phyloP scores from a whole-genome alignment of 2,888 invertebrate species.

The Idaea dimidiata region DNA sequence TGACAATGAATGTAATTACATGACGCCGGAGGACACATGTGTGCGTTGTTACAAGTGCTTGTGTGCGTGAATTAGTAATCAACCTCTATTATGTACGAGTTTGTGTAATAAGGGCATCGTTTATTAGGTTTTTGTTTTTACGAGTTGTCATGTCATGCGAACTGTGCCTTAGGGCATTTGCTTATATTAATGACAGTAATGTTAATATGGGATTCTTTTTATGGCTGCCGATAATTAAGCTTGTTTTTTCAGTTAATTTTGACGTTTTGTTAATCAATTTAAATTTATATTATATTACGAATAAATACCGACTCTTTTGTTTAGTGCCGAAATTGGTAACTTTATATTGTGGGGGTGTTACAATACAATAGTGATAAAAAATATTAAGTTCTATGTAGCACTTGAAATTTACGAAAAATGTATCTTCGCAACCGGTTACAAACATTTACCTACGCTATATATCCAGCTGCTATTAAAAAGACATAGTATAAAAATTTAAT shows the following conservation, averaged over 20 bases:
- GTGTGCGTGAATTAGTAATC: slow-evolving; percentile 60
- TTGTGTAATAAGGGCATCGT: slow-evolving; percentile 41
- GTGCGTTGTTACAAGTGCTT: slow-evolving; percentile 25
- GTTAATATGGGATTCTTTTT: background rate
- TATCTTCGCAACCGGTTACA: too few relatives aligned
- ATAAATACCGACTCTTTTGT: too few relatives aligned
- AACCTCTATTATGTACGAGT: slow-evolving; percentile 49
- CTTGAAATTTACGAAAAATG: too few relatives aligned
- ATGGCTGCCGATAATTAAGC: background rate
- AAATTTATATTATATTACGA: too few relatives aligned
- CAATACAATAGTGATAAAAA: too few relatives aligned
- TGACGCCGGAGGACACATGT: slow-evolving; percentile 40
- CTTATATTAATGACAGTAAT: background rate
- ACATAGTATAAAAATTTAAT: background rate
- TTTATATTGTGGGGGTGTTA: too few relatives aligned
- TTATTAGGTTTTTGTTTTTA: slow-evolving; percentile 37
- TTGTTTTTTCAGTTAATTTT: background rate
- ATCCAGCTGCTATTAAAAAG: too few relatives aligned
- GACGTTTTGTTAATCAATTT: too few relatives aligned
- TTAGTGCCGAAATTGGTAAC: too few relatives aligned
- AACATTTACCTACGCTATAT: too few relatives aligned
- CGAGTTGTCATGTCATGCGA: slow-evolving; percentile 11
- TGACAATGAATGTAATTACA: slow-evolving; percentile 76
- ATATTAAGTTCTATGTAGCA: too few relatives aligned
- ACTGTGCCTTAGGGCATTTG: slow-evolving; percentile 5